phyloP scores from a whole-genome alignment of 1,140 invertebrate species.

The Helicoverpa zea region DNA sequence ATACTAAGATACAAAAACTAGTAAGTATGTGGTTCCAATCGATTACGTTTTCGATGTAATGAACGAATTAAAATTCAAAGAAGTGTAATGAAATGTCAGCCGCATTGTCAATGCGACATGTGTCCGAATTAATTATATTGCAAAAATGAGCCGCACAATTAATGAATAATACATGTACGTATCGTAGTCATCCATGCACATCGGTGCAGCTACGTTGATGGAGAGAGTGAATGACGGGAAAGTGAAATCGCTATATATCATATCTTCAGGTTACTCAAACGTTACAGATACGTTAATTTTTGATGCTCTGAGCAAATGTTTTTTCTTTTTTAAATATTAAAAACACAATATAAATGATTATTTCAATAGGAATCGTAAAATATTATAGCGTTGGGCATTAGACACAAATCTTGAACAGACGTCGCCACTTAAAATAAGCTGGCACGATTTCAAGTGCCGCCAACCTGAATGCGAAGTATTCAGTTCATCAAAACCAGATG shows the following conservation, averaged over 20 bases:
- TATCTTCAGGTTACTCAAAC: constrained; percentile 12
- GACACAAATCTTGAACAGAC: constrained; percentile 80
- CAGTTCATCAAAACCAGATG: constrained; percentile 85
- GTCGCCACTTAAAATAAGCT: constrained; percentile 85
- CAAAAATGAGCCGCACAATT: constrained; percentile 40
- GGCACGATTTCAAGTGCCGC: constrained; percentile 84
- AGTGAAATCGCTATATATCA: constrained; percentile 72
- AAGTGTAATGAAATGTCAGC: constrained; percentile 33
- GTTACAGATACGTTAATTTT: neutral
- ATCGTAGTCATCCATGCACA: constrained; percentile 62
- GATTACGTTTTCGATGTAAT: neutral
- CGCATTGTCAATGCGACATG: constrained; percentile 39
- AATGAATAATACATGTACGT: constrained; percentile 43
- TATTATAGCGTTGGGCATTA: constrained; percentile 68
- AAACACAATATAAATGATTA: constrained; percentile 55
- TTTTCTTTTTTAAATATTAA: constrained; percentile 34
- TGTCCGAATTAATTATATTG: constrained; percentile 40
- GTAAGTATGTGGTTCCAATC: neutral
- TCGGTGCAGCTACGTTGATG: constrained; percentile 62
- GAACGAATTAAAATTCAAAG: constrained; percentile 19
- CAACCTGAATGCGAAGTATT: constrained; percentile 83
- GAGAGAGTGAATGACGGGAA: constrained; percentile 73
- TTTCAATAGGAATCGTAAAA: constrained; percentile 72
- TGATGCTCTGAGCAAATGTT: no score
- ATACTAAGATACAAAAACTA: constrained; percentile 16